A percentile compares a stretch with the other conserved stretches of the same genome.
Evolutionary conservation across 2,888 invertebrate species (phyloP).

Genomic region (Pachliopta kotzebuea): DNA sequence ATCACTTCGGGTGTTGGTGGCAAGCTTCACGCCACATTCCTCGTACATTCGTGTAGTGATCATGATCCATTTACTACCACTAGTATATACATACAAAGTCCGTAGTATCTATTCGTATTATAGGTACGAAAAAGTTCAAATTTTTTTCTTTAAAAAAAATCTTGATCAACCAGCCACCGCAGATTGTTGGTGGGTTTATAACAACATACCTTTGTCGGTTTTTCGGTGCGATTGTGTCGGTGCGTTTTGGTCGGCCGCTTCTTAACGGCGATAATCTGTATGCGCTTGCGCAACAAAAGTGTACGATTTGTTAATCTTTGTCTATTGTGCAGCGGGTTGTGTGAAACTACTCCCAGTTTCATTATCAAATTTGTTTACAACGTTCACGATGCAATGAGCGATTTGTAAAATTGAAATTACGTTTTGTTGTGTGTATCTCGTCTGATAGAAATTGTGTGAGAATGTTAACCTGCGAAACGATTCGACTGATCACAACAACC

Average conservation of each 20-base stretch:
- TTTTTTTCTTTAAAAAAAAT: constrained; percentile 12
- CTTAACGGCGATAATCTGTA: constrained; percentile 40
- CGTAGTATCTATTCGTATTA: not conserved
- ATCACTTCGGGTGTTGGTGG: too few relatives aligned
- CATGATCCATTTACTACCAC: too few relatives aligned
- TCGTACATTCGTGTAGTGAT: too few relatives aligned
- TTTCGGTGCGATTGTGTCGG: constrained; percentile 41
- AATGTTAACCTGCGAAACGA: too few relatives aligned
- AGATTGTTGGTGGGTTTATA: constrained; percentile 12
- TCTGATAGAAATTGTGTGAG: too few relatives aligned
- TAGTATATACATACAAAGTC: too few relatives aligned
- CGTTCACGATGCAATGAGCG: constrained; percentile 14
- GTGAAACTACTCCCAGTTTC: constrained; percentile 40
- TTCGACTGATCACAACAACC: too few relatives aligned
- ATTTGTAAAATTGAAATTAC: not conserved
- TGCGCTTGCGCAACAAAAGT: constrained; percentile 56
- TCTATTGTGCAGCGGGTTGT: constrained; percentile 54
- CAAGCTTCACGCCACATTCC: too few relatives aligned
- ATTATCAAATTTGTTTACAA: constrained; percentile 20
- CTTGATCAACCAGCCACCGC: constrained; percentile 1
- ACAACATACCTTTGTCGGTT: constrained; percentile 39
- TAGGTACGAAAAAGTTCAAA: not conserved
- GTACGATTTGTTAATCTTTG: constrained; percentile 47
- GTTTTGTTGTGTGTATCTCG: not conserved
- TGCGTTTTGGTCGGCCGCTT: constrained; percentile 39